Base-by-base conservation (phyloP, 2,888 invertebrate genomes). In the Cerastis rubricosa region DNA sequence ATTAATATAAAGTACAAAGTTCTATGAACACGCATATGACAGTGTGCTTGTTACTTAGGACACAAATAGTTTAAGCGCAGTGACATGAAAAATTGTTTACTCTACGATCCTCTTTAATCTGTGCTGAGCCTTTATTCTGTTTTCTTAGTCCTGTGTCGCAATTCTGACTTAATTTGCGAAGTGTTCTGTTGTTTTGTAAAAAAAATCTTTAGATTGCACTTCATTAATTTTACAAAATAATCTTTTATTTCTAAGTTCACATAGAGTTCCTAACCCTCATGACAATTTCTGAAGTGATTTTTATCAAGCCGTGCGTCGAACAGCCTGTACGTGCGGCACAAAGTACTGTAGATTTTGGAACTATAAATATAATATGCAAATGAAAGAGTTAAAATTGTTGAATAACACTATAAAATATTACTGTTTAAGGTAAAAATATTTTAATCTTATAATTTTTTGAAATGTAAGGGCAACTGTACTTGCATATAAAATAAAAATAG, bases 371-470 rank as follows among this genome's bases (percentile, higher is more conserved):
- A 82, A 77, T 88, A 84, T 77, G 72, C 85, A 82, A 87, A 83
- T 83, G 76, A 81, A 80, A 81, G 84, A 84, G 80, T 87, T 86
- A 82, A 61, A 85, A 87, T 82, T 86, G 89, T 88, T 88, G 63
- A 86, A 78, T 82, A 81, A 84, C 80, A 80, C 51, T 84, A 87
- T 83, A 70, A 78, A 85, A 86, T 87, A 86, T 87, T 76, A 88
- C 76, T 84, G 57, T 71, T 71, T 82, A 79, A 71, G 68, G 66
- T 78, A 78, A 72, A 77, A 76, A 71, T 72, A 70, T 81, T 75
- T 75, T 71, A 63, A 75, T 65, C 6, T 66, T 73, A 81, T 74
- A 9, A 35, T 76, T 89, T 81, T 45, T 68, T 43, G 17, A 63
- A 76, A 69, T 69, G 54, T 82, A 82, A 77, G 78, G 74, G 76